Conservation (phyloP, 2,888 invertebrate species). For the Troides oblongomaculatus region DNA sequence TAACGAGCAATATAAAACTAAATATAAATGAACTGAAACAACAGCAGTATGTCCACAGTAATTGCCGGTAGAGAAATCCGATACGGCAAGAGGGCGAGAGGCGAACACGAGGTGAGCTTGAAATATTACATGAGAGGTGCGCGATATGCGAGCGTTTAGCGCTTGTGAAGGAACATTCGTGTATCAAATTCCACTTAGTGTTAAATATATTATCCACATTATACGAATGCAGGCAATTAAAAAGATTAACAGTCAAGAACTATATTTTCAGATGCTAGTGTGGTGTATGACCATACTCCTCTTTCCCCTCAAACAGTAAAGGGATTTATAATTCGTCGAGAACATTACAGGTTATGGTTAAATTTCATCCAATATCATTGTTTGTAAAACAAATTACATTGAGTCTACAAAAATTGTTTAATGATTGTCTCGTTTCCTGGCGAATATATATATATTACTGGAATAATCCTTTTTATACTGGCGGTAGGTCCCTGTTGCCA, state of each 20-base stretch:
- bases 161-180: conserved; percentile 35
- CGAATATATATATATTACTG: no score
- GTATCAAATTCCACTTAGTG: conserved; percentile 33
- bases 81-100: conserved; percentile 53
- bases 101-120: conserved; percentile 52
- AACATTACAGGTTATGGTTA: no score
- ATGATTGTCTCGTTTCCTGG: no score
- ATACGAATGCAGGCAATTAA: conserved; percentile 32
- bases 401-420: no score
- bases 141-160: conserved; percentile 45
- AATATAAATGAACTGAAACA: conserved; percentile 7
- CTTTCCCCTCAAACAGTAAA: not conserved
- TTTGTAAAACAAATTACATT: no score
- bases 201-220: conserved; percentile 24
- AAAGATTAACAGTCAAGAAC: conserved; percentile 10
- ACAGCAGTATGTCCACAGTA: conserved; percentile 17
- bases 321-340: not conserved
- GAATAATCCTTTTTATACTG: no score
- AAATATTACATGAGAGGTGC: conserved; percentile 48
- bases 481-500: no score
- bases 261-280: not conserved
- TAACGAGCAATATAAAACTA: not conserved
- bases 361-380: no score
- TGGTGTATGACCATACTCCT: conserved; percentile 26
- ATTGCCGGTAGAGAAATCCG: conserved; percentile 45